These are phyloP conservation scores for Hyperopisus bebe DNA, from an alignment of 2,113 vertebrate species.

Conservation along the genomic window DNA sequence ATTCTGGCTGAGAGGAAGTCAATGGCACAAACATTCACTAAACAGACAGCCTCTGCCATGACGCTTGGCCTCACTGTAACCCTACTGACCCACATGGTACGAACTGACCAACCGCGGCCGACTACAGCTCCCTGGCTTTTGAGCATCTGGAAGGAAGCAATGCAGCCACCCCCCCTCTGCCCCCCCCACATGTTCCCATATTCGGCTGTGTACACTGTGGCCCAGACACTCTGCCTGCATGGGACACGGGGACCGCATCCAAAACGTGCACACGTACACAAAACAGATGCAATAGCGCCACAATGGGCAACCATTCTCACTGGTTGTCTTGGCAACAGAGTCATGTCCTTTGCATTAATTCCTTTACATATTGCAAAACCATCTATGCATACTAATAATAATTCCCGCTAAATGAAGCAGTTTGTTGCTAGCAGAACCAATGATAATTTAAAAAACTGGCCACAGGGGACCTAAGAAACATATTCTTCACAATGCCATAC, in stretches of 20 bases:
- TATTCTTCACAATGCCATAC: neutral
- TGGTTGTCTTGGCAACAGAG: slow-evolving; percentile 1
- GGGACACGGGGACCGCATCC: neutral
- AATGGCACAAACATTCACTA: neutral
- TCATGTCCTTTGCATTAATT: neutral
- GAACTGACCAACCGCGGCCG: neutral
- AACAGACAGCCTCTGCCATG: neutral
- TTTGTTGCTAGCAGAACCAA: neutral
- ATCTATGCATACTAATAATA: neutral
- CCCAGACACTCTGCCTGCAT: neutral
- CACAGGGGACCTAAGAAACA: neutral
- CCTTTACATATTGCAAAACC: neutral
- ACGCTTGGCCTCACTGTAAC: neutral
- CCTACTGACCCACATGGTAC: neutral
- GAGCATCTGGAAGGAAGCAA: neutral
- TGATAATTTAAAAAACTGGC: neutral
- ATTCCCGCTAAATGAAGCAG: neutral
- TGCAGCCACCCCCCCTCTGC: neutral
- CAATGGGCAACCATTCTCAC: neutral
- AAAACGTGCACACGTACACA: neutral
- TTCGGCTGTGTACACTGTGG: neutral
- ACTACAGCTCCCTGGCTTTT: neutral
- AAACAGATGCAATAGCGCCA: neutral
- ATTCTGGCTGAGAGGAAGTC: neutral
- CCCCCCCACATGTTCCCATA: neutral